phyloP scores from a whole-genome alignment of 2,113 vertebrate genomes.

The Phyllostomus discolor region DNA sequence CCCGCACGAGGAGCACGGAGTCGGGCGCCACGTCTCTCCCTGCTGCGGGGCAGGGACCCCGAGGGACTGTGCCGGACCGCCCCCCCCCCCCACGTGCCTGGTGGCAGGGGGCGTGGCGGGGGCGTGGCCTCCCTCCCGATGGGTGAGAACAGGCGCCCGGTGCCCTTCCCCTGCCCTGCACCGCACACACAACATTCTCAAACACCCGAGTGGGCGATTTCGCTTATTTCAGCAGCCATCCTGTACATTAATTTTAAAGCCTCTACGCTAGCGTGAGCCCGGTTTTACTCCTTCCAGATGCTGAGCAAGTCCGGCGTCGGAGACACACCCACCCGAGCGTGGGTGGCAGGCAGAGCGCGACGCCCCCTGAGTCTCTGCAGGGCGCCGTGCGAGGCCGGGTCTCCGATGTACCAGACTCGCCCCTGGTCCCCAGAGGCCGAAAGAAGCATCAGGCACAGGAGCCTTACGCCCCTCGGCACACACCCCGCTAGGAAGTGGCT shows the following conservation, averaged over 20 bases:
- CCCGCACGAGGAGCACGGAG: background rate
- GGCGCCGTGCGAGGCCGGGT: background rate
- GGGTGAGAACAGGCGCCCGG: background rate
- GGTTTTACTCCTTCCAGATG: background rate
- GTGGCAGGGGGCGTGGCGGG: background rate
- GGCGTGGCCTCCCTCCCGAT: background rate
- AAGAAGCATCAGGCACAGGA: background rate
- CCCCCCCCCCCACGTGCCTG: background rate
- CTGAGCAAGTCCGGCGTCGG: background rate
- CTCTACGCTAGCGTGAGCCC: background rate
- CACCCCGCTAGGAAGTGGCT: constrained; percentile 50
- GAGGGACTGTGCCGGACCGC: background rate
- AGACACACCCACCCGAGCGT: background rate
- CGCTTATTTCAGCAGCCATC: background rate
- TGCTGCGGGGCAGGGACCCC: fast-evolving
- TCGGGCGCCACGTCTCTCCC: background rate
- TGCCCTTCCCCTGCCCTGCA: background rate
- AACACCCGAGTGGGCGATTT: background rate
- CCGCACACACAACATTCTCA: background rate
- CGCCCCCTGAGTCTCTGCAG: background rate
- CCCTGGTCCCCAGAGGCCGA: background rate
- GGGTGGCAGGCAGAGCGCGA: background rate
- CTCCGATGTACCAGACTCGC: background rate
- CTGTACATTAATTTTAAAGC: background rate
- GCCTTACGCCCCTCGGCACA: background rate